Base-by-base conservation (phyloP, 2,113 vertebrate genomes). In the Candoia aspera region DNA sequence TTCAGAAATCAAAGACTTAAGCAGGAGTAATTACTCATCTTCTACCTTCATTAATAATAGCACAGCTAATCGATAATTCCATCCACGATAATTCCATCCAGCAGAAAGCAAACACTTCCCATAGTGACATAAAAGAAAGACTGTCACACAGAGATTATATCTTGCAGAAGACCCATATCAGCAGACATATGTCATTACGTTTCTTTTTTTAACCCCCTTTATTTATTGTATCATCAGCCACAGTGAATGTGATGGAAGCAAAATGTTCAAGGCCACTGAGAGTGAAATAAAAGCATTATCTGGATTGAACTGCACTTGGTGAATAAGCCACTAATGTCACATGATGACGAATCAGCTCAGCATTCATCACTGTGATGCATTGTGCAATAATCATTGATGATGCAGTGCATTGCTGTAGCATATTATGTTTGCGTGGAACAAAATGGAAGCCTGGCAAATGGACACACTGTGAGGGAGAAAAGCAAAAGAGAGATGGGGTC, bases 171-270 rank as follows among this genome's bases (percentile, higher is more conserved):
- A 83, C 87, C 87, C 94, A 92, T 92, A 84, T 88, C 93, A 60
- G 89, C 0, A 64, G 90, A 94, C 93, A 95, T 94, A 93, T 12
- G 6, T 83, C 23, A n/a, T 0, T n/a, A 88, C 49, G 49, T 64
- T 94, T 87, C 33, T 79, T 92, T 88, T 58, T 83, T n/a, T 26
- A 11, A 60, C 58, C 87, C 93, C 91, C 94, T 42, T 26, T 89
- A 95, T 93, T 95, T 90, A 93, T 79, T 79, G 19, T 42, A 93
- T 83, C 73, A 96, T 95, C 90, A 94, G 95, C 92, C 90, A 15
- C 29, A n/a, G 94, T 91, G 94, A 95, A 94, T 89, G 88, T 94
- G 46, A 96, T 37, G n/a, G 94, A 96, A 96, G 96, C 93, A 92
- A 96, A 92, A 94, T 1, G 2, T 95, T 95, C 94, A 93, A 86